Conservation (phyloP, 2,888 invertebrate species). For the Hydrotaea diabolus region DNA sequence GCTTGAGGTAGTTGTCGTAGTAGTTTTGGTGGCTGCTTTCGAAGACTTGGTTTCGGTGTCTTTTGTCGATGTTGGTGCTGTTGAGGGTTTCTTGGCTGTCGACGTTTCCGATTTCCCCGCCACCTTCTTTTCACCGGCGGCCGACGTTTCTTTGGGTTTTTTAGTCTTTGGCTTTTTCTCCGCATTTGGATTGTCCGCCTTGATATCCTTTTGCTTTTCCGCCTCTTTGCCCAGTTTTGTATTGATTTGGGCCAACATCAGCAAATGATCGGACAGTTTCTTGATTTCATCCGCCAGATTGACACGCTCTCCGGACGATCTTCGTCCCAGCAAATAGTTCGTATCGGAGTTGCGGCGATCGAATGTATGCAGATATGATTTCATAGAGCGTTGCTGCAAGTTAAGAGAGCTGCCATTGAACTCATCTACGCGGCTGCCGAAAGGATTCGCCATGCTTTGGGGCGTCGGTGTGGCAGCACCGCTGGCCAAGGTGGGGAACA, state of each 20-base stretch:
- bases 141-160: neutral
- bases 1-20: slow-evolving; percentile 33
- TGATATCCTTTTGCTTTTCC: slow-evolving; percentile 14
- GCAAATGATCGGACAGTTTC: slow-evolving; percentile 89
- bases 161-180: neutral
- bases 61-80: slow-evolving; percentile 51
- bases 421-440: slow-evolving; percentile 74
- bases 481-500: slow-evolving; percentile 69
- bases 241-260: slow-evolving; percentile 86
- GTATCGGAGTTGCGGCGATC: slow-evolving; percentile 91
- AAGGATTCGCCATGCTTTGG: slow-evolving; percentile 66
- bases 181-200: slow-evolving; percentile 28
- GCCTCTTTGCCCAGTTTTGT: slow-evolving; percentile 75
- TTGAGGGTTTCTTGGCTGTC: slow-evolving; percentile 40
- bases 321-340: slow-evolving; percentile 83
- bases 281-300: slow-evolving; percentile 91
- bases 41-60: slow-evolving; percentile 52
- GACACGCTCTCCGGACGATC: slow-evolving; percentile 85
- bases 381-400: slow-evolving; percentile 75
- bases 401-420: slow-evolving; percentile 73
- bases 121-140: neutral
- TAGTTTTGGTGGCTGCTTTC: neutral
- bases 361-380: slow-evolving; percentile 82
- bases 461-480: slow-evolving; percentile 76
- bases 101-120: slow-evolving; percentile 41